phyloP scores from a whole-genome alignment of 2,113 vertebrate genomes.

The Phalacrocorax aristotelis region DNA sequence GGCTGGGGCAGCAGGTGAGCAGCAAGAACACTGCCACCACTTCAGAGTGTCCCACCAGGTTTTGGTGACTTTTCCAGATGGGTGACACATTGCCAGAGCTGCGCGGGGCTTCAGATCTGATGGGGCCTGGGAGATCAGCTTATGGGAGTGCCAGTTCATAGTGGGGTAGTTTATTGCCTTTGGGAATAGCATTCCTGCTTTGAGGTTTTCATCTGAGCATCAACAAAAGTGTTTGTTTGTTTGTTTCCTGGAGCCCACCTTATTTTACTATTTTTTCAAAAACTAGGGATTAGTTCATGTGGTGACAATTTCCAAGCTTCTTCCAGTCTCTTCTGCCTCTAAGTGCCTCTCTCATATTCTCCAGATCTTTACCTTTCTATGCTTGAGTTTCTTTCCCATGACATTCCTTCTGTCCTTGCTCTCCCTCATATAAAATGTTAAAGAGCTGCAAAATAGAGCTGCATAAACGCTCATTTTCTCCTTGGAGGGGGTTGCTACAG shows the following conservation, averaged over 20 bases:
- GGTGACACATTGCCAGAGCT: background rate
- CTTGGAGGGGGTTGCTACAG: background rate
- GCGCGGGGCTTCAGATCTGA: background rate
- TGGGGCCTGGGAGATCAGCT: background rate
- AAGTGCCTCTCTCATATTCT: background rate
- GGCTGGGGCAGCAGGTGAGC: background rate
- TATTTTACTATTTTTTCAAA: background rate
- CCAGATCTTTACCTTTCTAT: background rate
- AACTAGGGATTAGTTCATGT: background rate
- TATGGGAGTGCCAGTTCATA: background rate
- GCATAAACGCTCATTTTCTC: background rate
- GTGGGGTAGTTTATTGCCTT: background rate
- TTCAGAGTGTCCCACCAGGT: background rate
- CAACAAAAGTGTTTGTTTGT: background rate
- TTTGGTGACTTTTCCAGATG: background rate
- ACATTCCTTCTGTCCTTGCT: background rate
- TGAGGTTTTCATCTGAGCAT: background rate
- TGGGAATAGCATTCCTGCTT: background rate
- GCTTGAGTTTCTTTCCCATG: background rate
- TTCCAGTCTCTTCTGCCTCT: background rate
- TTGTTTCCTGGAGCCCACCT: background rate
- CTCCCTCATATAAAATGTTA: background rate
- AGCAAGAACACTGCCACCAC: background rate
- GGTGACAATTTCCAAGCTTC: background rate
- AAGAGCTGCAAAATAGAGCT: background rate